Conservation (phyloP, 2,797 vertebrate species). For the Notolabrus celidotus region DNA sequence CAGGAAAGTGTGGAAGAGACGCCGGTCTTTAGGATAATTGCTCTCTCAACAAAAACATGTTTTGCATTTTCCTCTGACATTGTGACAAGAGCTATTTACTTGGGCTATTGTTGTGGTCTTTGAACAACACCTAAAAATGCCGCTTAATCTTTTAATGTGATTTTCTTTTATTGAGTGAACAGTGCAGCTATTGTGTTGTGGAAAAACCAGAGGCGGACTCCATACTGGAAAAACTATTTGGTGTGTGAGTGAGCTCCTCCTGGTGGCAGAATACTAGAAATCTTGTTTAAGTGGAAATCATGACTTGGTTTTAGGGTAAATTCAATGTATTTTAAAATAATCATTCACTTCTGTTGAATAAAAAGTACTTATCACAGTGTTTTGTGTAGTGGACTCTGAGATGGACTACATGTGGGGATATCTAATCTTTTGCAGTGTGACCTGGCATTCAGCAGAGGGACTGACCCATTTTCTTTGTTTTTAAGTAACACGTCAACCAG, state of each 20-base stretch:
- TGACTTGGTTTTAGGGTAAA: neutral
- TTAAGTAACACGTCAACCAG: no score
- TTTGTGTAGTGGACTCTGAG: no score
- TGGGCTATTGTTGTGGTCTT: neutral
- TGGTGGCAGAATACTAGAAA: neutral
- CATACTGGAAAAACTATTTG: neutral
- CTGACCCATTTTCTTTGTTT: no score
- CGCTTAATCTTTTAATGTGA: neutral
- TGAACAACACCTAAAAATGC: neutral
- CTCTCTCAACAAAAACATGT: conserved; percentile 11
- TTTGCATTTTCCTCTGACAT: neutral
- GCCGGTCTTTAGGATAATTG: conserved; percentile 55
- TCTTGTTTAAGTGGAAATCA: neutral
- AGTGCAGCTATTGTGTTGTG: neutral
- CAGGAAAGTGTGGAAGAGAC: conserved; percentile 66
- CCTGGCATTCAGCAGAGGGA: no score
- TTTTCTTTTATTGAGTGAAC: neutral
- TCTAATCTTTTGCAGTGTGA: no score
- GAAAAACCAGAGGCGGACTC: neutral
- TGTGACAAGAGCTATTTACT: neutral
- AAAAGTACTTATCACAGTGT: no score
- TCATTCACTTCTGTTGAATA: no score
- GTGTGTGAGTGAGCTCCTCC: neutral
- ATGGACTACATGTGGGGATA: no score
- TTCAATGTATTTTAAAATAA: no score